These are phyloP conservation scores for Remorina albescens DNA, from an alignment of 2,797 vertebrate species.

Conservation along the genomic window DNA sequence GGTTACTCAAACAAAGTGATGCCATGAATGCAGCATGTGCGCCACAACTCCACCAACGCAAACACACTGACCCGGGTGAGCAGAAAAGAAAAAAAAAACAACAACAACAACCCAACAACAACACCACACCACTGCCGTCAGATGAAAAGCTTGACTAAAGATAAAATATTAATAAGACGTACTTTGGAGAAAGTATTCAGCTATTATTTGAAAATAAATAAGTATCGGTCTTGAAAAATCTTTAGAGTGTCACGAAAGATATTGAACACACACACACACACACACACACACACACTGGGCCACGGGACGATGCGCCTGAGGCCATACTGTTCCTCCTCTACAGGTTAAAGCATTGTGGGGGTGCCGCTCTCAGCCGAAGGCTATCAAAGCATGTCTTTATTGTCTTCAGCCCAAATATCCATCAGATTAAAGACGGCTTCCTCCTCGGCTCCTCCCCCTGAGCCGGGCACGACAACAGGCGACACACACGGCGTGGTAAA, in stretches of 20 bases:
- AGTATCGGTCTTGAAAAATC: neutral
- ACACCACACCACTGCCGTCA: neutral
- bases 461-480: slow-evolving; percentile 15
- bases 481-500: slow-evolving; percentile 9
- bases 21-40: slow-evolving; percentile 3
- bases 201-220: neutral
- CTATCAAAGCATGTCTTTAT: slow-evolving; percentile 66
- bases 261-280: too few species aligned
- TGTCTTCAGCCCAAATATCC: slow-evolving; percentile 52
- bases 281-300: neutral
- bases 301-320: slow-evolving; percentile 42
- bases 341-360: slow-evolving; percentile 31
- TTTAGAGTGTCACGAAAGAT: too few species aligned
- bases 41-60: slow-evolving; percentile 2
- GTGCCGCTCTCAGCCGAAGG: slow-evolving; percentile 41
- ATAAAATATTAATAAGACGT: neutral
- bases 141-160: neutral
- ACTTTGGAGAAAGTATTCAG: neutral
- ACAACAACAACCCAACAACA: too few species aligned
- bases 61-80: neutral
- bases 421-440: slow-evolving; percentile 49
- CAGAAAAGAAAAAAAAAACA: neutral
- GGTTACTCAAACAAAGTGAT: slow-evolving; percentile 36
- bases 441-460: slow-evolving; percentile 6
- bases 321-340: slow-evolving; percentile 32